Conservation (phyloP, 23 tunicate genomes). For the Styela clava region DNA sequence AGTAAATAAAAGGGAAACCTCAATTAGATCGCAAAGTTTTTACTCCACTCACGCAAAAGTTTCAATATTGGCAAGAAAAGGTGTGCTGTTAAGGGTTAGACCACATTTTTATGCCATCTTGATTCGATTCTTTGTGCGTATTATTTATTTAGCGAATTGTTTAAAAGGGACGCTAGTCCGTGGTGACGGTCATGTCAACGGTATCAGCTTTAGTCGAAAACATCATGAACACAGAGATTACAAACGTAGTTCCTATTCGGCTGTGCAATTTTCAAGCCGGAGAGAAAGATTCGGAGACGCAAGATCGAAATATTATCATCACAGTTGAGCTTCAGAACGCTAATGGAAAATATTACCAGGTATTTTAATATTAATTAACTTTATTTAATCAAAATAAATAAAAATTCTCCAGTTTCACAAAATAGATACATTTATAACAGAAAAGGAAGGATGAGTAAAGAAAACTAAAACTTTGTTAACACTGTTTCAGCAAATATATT, state of each 20-base stretch:
- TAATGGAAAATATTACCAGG: not conserved
- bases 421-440: no score
- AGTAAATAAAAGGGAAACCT: not conserved
- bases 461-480: no score
- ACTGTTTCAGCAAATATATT: no score
- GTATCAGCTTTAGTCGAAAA: not conserved
- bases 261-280: not conserved
- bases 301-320: not conserved
- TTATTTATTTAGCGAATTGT: not conserved
- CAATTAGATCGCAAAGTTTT: not conserved
- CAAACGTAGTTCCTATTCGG: constrained; percentile 11
- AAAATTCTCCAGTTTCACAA: no score
- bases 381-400: no score
- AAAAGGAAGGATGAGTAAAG: no score
- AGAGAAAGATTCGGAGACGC: not conserved
- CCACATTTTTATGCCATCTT: not conserved
- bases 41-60: not conserved
- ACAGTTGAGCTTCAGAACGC: constrained; percentile 11
- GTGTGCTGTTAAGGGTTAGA: not conserved
- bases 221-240: constrained; percentile 19
- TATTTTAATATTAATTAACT: not conserved
- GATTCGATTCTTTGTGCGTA: not conserved
- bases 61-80: not conserved
- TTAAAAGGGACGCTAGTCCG: not conserved
- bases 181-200: constrained; percentile 6